A percentile compares a stretch with the other conserved stretches of the same genome.
Conservation (phyloP, 1,140 invertebrate genomes). For the Brachionus koreanus region DNA sequence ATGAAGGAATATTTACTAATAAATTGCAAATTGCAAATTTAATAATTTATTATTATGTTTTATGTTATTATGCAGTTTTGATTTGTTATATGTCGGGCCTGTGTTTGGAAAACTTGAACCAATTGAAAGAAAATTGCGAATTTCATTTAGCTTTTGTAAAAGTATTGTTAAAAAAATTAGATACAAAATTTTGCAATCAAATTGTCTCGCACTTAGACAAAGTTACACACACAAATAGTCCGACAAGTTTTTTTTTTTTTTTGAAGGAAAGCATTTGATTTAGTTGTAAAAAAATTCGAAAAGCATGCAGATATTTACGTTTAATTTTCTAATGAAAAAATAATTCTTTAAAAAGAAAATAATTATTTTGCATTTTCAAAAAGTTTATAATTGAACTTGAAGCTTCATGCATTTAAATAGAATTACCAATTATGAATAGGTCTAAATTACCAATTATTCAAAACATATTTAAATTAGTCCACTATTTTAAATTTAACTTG, state of each 20-base stretch:
- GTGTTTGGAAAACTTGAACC: slow-evolving; percentile 18
- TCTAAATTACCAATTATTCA: too few species aligned
- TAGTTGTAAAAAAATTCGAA: neutral
- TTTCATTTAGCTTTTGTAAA: neutral
- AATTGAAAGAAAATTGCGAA: slow-evolving; percentile 2
- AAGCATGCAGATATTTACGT: neutral
- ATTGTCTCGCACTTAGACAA: neutral
- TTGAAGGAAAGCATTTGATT: neutral
- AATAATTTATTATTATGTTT: slow-evolving; percentile 37
- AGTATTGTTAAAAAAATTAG: neutral
- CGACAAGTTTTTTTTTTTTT: neutral
- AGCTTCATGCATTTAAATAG: neutral
- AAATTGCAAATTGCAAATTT: slow-evolving; percentile 39
- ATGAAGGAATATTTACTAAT: slow-evolving; percentile 16
- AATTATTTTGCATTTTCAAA: neutral
- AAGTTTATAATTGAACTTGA: neutral
- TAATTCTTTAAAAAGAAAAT: neutral
- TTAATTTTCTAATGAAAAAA: neutral
- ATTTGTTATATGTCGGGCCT: neutral
- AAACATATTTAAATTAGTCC: too few species aligned
- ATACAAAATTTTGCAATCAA: neutral
- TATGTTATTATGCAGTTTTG: slow-evolving; percentile 6
- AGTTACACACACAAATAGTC: neutral
- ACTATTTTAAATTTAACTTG: too few species aligned
- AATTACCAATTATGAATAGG: too few species aligned